Evolutionary conservation across 2,888 invertebrate species (phyloP).

Genomic region (Leucoma salicis): DNA sequence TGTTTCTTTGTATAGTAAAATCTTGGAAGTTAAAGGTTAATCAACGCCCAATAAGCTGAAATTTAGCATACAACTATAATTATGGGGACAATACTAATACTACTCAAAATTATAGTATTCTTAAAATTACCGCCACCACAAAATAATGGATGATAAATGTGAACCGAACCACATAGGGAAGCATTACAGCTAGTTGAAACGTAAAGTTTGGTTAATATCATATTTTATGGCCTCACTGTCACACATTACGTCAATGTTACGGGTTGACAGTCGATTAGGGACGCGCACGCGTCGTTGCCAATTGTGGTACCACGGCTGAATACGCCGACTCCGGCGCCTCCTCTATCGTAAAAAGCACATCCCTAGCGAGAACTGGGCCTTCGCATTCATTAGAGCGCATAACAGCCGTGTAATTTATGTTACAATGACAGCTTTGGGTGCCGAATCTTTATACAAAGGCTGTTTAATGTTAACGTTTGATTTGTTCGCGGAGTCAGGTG

Average conservation of each 20-base stretch:
- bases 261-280: constrained; percentile 67
- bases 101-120: too few species aligned
- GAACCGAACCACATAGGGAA: too few species aligned
- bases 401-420: constrained; percentile 30
- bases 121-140: too few species aligned
- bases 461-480: constrained; percentile 8
- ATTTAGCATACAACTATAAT: too few species aligned
- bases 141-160: too few species aligned
- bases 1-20: too few species aligned
- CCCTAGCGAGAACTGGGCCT: constrained; percentile 6
- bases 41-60: too few species aligned
- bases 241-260: constrained; percentile 44
- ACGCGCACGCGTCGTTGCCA: constrained; percentile 57
- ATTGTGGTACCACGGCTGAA: constrained; percentile 4
- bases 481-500: constrained; percentile 6
- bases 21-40: too few species aligned
- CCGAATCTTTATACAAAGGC: constrained; percentile 5
- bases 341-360: constrained; percentile 7
- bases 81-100: too few species aligned
- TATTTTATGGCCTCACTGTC: background rate
- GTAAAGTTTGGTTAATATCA: too few species aligned
- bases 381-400: constrained; percentile 21
- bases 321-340: constrained; percentile 8
- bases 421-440: constrained; percentile 10
- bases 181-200: too few species aligned